Base-by-base conservation (phyloP, 2,113 vertebrate species). In the Halichoeres trimaculatus region DNA sequence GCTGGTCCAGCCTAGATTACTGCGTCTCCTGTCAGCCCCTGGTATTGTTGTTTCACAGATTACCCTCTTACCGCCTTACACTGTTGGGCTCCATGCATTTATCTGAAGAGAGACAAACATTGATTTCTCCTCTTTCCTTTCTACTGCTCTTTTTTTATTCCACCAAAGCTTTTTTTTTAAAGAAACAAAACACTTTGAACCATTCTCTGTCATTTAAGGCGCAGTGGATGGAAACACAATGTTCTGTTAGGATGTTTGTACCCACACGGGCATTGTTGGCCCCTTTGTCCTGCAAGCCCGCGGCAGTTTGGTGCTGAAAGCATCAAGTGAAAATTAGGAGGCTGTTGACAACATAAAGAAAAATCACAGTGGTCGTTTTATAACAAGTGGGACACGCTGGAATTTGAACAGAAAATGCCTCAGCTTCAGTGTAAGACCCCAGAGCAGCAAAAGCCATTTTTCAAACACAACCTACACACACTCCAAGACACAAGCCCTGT, bases 11-110 rank as follows among this genome's bases (percentile, higher is more conserved):
- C 78, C 76, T 85, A 88, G 91, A 91, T 91, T 83, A 90, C 80
- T 52, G 82, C 50, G 20, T 88, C 81, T 88, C 57, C 64, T 86
- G 83, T 88, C 86, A 85, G 75, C 81, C 86, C 73, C 26, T 20
- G 62, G 81, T 83, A 89, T 90, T 92, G 90, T 91, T 81, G 88
- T 86, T 84, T 75, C 88, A 74, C 74, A 90, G 86, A 92, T 92
- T 91, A 88, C 84, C 65, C 80, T 89, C 70, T 85, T 78, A 85
- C 88, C 30, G 62, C 71, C 78, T 72, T 51, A 76, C 68, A 70
- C 75, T 48, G 63, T 71, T 30, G 3, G 74, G 80, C 80, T 85
- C 66, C 51, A 59, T 75, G 67, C 86, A 90, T 90, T 90, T 86
- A 89, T 89, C 89, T 83, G 76, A 82, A 78, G 80, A 80, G 72